phyloP scores from a whole-genome alignment of 1,140 invertebrate species.

The Drosophila pectinifera region DNA sequence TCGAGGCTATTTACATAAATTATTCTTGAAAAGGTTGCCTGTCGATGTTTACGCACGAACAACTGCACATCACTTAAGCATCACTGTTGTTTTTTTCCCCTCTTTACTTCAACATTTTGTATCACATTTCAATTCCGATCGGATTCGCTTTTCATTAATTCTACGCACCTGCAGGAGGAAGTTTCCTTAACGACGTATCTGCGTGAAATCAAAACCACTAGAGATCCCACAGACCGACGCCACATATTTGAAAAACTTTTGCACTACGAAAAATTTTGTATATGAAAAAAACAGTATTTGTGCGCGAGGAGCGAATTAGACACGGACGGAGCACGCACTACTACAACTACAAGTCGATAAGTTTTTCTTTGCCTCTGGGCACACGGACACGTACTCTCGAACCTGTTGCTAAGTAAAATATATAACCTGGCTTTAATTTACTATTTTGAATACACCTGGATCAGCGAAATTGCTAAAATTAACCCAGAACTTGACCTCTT shows the following conservation, averaged over 20 bases:
- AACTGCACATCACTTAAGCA: constrained; percentile 2
- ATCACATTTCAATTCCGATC: constrained; percentile 11
- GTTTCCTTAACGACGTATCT: not conserved
- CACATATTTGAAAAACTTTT: constrained; percentile 2
- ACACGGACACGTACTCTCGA: not conserved
- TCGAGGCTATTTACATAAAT: not conserved
- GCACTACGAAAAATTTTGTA: not conserved
- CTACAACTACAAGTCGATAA: not conserved
- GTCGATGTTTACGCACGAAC: too few species aligned
- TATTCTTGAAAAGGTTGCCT: too few species aligned
- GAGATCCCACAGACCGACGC: not conserved
- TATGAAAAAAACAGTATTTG: not conserved
- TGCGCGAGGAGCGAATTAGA: not conserved
- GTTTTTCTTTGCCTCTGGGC: constrained; percentile 7
- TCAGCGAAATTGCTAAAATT: constrained; percentile 1
- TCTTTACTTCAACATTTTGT: not conserved
- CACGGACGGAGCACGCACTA: not conserved
- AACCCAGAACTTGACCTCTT: constrained; percentile 14
- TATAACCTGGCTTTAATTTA: constrained; percentile 2
- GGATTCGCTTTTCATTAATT: too few species aligned
- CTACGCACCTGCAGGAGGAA: constrained; percentile 24
- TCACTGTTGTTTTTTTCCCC: constrained; percentile 13
- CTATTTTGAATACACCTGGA: not conserved
- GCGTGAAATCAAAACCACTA: not conserved
- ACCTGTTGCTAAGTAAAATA: constrained; percentile 18